Evolutionary conservation across 1,140 invertebrate species (phyloP).

Genomic region (Scaptomyza graminum): DNA sequence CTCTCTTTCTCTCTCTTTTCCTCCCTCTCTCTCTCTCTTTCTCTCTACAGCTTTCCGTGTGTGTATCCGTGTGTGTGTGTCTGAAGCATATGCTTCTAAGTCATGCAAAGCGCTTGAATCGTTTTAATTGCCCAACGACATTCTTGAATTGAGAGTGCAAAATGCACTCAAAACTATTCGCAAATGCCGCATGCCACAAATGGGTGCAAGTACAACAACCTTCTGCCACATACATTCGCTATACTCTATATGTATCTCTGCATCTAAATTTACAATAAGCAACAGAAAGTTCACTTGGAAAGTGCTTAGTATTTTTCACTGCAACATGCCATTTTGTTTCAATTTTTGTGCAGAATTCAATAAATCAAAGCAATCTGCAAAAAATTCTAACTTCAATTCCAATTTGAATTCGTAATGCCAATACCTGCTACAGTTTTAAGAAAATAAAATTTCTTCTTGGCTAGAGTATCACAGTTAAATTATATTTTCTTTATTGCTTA

Average conservation of each 20-base stretch:
- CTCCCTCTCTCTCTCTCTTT: no score
- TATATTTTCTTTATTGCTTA: not conserved
- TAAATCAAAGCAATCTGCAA: not conserved
- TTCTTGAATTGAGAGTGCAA: conserved; percentile 39
- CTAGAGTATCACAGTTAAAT: no score
- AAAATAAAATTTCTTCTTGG: not conserved
- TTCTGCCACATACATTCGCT: conserved; percentile 26
- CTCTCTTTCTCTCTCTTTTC: no score
- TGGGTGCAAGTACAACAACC: not conserved
- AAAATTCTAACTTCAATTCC: not conserved
- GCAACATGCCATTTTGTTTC: not conserved
- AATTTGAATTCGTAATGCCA: not conserved
- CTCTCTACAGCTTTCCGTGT: no score
- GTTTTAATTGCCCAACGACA: conserved; percentile 63
- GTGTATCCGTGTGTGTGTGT: no score
- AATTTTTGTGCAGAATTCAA: not conserved
- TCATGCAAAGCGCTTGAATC: conserved; percentile 70
- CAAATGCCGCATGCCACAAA: conserved; percentile 9
- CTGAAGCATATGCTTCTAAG: conserved; percentile 63
- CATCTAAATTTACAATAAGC: not conserved
- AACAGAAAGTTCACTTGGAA: not conserved
- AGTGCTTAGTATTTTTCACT: not conserved
- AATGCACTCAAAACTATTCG: conserved; percentile 41
- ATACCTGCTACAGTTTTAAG: not conserved
- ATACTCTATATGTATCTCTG: not conserved